Evolutionary conservation across 2,797 vertebrate species (phyloP), one percentile per base, ranked within the genome.

Genomic region (Lutjanus campechanus): DNA sequence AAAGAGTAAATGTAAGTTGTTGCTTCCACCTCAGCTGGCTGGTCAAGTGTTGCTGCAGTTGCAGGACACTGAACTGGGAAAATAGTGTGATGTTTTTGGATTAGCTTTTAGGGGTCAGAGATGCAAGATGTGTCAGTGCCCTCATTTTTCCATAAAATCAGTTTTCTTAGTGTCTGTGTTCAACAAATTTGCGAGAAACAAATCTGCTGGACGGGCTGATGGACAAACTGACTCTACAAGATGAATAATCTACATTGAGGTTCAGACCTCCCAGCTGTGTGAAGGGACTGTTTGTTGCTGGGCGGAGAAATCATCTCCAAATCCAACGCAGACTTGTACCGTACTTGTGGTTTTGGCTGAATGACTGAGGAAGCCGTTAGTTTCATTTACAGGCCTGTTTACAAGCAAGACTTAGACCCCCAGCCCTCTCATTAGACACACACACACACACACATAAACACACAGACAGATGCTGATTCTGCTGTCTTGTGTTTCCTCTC

Each of bases 341-440:
- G 79, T 68, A 81, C 69, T 73, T 84, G 73, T 77, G 85, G 85
- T 78, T 90, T 88, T 88, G 76, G 83, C 73, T 40, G 43, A 51
- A 87, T 84, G 78, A 75, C 69, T 41, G 81, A 81, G 76, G 77
- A 85, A 87, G 77, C 75, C 15, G 71, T 90, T 74, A 77, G 82
- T 73, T 84, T 79, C 79, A 79, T 89, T 93, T 91, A 92, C 73
- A 85, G 73, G 78, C 83, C 78, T 88, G 87, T 88, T 89, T 92
- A 93, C 82, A 89, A 88, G 84, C 69, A 58, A 75, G 69, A 63
- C 79, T 56, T n/a, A 84, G 77, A 86, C 77, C 76, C 90, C 81
- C 69, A 76, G 61, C 41, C 55, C 50, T 72, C 67, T 86, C 60
- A 67, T 88, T 76, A 80, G 40, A 82, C 80, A 85, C 61, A 79